phyloP scores from a whole-genome alignment of 92 coral and sea anemone genomes.

The Nematostella vectensis region DNA sequence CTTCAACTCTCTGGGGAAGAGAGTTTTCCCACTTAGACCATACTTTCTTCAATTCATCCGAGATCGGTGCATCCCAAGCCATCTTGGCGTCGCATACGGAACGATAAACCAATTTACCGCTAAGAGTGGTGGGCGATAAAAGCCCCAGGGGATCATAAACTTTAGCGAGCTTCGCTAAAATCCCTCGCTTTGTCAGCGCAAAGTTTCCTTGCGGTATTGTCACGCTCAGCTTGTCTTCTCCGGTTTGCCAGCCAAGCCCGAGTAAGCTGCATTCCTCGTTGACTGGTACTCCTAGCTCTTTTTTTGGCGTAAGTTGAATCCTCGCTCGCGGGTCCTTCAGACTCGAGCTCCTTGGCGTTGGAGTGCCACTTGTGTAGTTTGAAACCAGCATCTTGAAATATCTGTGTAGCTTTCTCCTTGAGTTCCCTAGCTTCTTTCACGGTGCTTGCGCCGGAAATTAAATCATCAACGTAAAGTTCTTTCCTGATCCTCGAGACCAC shows the following conservation, averaged over 20 bases:
- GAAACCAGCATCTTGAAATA: constrained; percentile 24
- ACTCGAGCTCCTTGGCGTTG: constrained; percentile 27
- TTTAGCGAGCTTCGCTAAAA: neutral
- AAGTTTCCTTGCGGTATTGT: constrained; percentile 10
- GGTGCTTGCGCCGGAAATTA: constrained; percentile 28
- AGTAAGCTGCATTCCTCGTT: constrained; percentile 25
- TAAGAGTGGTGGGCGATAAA: neutral
- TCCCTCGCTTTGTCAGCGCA: constrained; percentile 1
- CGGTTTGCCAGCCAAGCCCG: constrained; percentile 36
- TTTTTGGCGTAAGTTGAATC: constrained; percentile 6
- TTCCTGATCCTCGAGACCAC: constrained; percentile 18
- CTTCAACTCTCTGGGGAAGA: neutral
- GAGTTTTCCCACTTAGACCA: neutral
- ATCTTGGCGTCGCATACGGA: neutral
- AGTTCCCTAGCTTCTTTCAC: constrained; percentile 19
- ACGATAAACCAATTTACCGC: neutral
- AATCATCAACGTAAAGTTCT: constrained; percentile 37
- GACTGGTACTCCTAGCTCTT: constrained; percentile 15
- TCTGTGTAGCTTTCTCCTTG: constrained; percentile 21
- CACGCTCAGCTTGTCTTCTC: constrained; percentile 22
- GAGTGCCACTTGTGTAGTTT: constrained; percentile 44
- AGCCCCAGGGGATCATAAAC: neutral
- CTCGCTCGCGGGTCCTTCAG: constrained; percentile 8
- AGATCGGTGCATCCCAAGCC: neutral
- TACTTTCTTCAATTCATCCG: neutral